These are phyloP conservation scores for Diacarnus erythraeanus DNA, from an alignment of 37 sponge, comb jelly and placozoan genomes.

Conservation along the genomic window DNA sequence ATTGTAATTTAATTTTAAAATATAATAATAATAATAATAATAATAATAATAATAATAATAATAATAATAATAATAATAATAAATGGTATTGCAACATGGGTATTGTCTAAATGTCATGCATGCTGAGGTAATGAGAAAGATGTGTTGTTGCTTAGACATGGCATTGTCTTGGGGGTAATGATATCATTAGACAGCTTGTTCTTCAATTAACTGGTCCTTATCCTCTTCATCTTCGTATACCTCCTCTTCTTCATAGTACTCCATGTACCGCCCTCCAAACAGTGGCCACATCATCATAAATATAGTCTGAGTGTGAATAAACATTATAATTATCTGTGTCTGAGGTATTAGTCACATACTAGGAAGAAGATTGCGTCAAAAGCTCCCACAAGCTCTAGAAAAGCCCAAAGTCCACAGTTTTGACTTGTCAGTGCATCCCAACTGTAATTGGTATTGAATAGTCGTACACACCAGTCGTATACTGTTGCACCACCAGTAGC, in stretches of 20 bases:
- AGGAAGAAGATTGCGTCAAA: constrained; percentile 5
- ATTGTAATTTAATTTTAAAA: no score
- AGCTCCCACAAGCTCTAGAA: constrained; percentile 35
- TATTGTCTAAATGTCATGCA: no score
- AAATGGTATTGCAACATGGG: no score
- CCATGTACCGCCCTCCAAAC: background rate
- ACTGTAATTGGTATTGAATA: background rate
- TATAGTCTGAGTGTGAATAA: background rate
- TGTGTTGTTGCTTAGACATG: background rate
- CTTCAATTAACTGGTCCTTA: constrained; percentile 4
- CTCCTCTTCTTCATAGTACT: constrained; percentile 12
- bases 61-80: no score
- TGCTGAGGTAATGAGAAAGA: no score
- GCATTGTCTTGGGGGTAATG: background rate
- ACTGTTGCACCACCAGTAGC: constrained; percentile 23
- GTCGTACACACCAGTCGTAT: background rate
- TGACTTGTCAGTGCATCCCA: background rate
- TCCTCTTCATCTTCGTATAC: background rate
- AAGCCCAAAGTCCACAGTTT: constrained; percentile 33
- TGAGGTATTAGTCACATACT: background rate
- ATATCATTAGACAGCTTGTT: constrained; percentile 2
- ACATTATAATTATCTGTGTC: background rate
- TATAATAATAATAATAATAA: no score
- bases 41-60: no score
- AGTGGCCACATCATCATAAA: constrained; percentile 40